phyloP scores from a whole-genome alignment of 2,113 vertebrate genomes.

The Phrynosoma platyrhinos region DNA sequence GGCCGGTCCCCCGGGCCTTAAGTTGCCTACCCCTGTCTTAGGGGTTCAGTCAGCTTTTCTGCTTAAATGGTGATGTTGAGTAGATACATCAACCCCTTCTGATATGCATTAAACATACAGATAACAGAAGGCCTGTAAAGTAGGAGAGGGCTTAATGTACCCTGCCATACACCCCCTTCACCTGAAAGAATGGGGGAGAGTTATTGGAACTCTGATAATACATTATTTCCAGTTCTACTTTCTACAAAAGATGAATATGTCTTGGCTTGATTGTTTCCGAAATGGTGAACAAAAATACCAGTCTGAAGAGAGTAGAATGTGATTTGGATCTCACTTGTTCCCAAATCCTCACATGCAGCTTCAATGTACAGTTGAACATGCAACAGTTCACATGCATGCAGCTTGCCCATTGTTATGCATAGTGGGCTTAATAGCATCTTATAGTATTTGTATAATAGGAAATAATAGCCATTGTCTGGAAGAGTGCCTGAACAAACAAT shows the following conservation, averaged over 20 bases:
- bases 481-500: background rate
- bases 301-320: background rate
- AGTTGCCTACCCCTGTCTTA: too few relatives aligned
- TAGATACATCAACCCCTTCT: background rate
- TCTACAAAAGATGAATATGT: background rate
- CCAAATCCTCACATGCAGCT: background rate
- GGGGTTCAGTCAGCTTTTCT: background rate
- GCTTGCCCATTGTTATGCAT: background rate
- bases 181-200: background rate
- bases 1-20: too few relatives aligned
- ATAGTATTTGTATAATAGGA: background rate
- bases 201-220: background rate
- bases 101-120: background rate
- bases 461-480: background rate
- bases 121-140: background rate
- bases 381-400: background rate
- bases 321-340: background rate
- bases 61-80: background rate
- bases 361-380: background rate
- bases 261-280: background rate
- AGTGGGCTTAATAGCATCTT: background rate
- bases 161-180: too few relatives aligned
- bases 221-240: background rate
- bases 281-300: background rate
- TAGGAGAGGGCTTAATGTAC: background rate